These are phyloP conservation scores for Hymenopus coronatus DNA, from an alignment of 2,888 invertebrate species.

Conservation along the genomic window DNA sequence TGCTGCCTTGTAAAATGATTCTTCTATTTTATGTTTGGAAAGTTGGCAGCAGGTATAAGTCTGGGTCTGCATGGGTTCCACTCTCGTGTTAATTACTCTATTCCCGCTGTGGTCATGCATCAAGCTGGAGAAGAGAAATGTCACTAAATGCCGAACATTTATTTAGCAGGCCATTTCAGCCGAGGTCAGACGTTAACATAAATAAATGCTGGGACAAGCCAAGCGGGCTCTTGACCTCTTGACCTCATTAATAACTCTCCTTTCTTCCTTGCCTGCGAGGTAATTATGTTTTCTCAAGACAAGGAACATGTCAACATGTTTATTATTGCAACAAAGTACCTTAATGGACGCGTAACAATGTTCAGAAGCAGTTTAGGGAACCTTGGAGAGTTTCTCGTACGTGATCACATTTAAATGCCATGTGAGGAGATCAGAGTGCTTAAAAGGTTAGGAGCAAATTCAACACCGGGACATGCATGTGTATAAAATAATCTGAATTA, in stretches of 20 bases:
- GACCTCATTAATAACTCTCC: not conserved
- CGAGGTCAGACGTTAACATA: constrained; percentile 1
- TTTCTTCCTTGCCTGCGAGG: not conserved
- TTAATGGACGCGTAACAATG: not conserved
- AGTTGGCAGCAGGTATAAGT: not conserved
- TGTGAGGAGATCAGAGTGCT: no score
- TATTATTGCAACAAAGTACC: not conserved
- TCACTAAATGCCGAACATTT: not conserved
- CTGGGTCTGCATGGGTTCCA: not conserved
- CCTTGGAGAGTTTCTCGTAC: no score
- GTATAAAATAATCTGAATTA: no score
- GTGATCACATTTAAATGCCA: no score
- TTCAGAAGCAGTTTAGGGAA: not conserved
- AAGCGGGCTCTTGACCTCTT: not conserved
- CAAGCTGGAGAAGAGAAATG: not conserved
- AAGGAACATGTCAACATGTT: not conserved
- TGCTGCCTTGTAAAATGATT: not conserved
- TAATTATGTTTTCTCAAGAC: not conserved
- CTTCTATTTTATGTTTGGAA: not conserved
- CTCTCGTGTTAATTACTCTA: not conserved
- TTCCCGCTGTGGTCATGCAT: not conserved
- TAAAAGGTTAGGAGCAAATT: no score
- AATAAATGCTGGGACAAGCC: not conserved
- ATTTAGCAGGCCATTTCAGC: not conserved
- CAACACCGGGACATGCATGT: no score